Base-by-base conservation (phyloP, 2,888 invertebrate species). In the Lapara coniferarum region DNA sequence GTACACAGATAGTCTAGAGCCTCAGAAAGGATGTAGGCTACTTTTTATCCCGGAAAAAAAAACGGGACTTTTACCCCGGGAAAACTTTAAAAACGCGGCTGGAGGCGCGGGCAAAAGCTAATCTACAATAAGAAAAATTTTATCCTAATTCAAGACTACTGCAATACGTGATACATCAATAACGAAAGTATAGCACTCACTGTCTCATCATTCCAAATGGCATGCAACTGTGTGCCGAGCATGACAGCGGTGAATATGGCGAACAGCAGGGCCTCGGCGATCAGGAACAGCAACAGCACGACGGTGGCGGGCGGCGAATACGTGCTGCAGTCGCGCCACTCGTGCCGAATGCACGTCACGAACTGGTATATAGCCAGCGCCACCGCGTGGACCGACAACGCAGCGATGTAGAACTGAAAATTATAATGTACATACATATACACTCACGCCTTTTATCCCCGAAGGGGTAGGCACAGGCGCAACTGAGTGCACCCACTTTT, bases 201-300 rank as follows among this genome's bases (percentile, higher is more conserved):
- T 79, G 99, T 99, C 94, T 99, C 98, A 90, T 99, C 99, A 84
- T 98, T 98, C 96, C 99, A 98, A 85, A 99, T 99, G 44, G 99
- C 99, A 85, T 98, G 98, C 57, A 99, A 92, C 89, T 99, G 99
- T 0, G 99, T 98, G 66, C 97, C 98, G 79, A 99, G 96, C 99
- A 99, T 99, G 57, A 99, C 98, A 44, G 97, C 97, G 0, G 99
- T 99, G 91, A 99, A 99, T 78, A 99, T 98, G 30, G 99, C 98
- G 93, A 99, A 99, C 66, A 99, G 95, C 55, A 99, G 95, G 0
- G 98, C 98, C 91, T 99, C 99, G 77, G 99, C 98, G 69, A 98
- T 97, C 52, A 99, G 95, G 86, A 99, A 98, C 70, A 99, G 94
- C 67, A 99, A 92, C 56, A 99, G 94, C 10, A 99, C 97, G 19